These are phyloP conservation scores for Halcyon leucocephala DNA, from an alignment of 2,797 vertebrate genomes.

Conservation along the genomic window DNA sequence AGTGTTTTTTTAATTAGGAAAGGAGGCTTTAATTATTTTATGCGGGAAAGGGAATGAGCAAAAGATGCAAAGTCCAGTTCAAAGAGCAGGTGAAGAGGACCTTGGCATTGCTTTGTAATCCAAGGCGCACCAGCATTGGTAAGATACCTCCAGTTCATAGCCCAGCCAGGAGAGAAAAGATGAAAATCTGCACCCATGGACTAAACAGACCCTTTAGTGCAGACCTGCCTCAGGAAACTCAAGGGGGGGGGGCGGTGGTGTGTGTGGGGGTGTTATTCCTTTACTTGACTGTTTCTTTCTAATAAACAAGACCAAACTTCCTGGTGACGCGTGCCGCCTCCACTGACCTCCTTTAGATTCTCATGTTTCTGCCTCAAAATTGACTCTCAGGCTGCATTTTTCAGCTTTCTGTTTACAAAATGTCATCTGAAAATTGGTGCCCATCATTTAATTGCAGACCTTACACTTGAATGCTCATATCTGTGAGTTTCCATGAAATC, in stretches of 20 bases:
- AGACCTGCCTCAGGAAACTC: neutral
- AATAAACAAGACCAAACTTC: neutral
- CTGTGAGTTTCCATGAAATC: constrained; percentile 38
- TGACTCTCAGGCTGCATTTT: neutral
- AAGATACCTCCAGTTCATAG: neutral
- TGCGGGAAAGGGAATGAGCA: neutral
- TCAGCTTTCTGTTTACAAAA: neutral
- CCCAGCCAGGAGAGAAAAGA: neutral
- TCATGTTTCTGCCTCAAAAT: neutral
- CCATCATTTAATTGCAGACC: neutral
- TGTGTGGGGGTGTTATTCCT: neutral
- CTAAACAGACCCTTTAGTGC: neutral
- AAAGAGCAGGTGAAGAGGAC: neutral
- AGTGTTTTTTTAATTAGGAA: neutral
- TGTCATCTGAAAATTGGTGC: constrained; percentile 26
- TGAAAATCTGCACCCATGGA: neutral
- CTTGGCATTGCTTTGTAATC: neutral
- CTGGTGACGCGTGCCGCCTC: neutral
- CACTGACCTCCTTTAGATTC: neutral
- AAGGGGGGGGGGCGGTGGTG: neutral
- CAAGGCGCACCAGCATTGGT: neutral
- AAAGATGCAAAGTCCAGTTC: neutral
- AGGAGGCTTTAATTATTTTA: neutral
- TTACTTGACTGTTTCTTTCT: neutral
- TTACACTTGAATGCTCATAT: neutral